Evolutionary conservation across 2,797 vertebrate genomes (phyloP).

Genomic region (Melopsittacus undulatus): DNA sequence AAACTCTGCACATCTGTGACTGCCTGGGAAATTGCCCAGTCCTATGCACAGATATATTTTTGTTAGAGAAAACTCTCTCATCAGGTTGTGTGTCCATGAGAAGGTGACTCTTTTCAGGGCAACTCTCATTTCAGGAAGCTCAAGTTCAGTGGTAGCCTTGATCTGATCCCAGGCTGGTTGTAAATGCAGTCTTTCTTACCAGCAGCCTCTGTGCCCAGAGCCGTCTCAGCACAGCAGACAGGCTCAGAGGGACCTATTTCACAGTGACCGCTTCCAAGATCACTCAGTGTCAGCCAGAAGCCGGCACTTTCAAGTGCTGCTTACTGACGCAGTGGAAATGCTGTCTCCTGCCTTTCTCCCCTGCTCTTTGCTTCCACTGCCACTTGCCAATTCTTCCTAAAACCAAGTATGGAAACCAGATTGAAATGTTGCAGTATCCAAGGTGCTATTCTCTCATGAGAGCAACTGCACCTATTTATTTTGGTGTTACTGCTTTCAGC

Average conservation of each 20-base stretch:
- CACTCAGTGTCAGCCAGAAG: slow-evolving; percentile 59
- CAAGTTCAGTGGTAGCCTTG: slow-evolving; percentile 54
- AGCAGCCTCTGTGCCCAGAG: slow-evolving; percentile 43
- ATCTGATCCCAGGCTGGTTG: slow-evolving; percentile 57
- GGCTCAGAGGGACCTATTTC: slow-evolving; percentile 61
- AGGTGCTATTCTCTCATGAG: neutral
- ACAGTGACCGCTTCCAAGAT: slow-evolving; percentile 54
- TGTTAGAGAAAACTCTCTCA: neutral
- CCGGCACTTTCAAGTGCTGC: slow-evolving; percentile 69
- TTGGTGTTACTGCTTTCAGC: neutral
- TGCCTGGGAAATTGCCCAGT: slow-evolving; percentile 18
- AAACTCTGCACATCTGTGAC: slow-evolving; percentile 27
- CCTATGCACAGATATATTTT: neutral
- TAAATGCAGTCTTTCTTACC: slow-evolving; percentile 68
- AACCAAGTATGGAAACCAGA: neutral
- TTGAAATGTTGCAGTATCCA: neutral
- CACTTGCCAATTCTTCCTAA: slow-evolving; percentile 49
- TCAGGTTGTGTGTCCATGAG: neutral
- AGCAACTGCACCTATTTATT: neutral
- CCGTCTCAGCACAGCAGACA: slow-evolving; percentile 40
- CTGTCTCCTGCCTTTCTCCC: slow-evolving; percentile 61
- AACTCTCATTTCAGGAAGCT: slow-evolving; percentile 53
- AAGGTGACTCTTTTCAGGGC: slow-evolving; percentile 51
- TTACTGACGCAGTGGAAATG: slow-evolving; percentile 57
- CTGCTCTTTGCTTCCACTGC: slow-evolving; percentile 64